Evolutionary conservation across 64 coral and sea anemone species (phyloP).

Genomic region (Actinia equina): DNA sequence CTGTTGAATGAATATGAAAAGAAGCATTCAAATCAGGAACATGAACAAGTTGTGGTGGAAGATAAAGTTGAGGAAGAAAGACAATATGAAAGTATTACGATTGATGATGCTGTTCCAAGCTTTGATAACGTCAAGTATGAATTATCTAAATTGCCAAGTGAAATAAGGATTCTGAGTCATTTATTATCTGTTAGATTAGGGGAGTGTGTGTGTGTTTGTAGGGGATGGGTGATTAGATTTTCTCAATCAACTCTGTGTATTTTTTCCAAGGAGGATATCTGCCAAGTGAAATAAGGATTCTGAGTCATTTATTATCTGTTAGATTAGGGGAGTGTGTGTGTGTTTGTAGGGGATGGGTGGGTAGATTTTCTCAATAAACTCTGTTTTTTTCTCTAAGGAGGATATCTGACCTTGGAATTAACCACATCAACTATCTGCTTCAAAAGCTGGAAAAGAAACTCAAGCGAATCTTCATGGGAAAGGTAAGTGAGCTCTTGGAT

Average conservation of each 20-base stretch:
- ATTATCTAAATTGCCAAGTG: background rate
- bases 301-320: no score
- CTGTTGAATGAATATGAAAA: background rate
- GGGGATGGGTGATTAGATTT: no score
- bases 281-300: no score
- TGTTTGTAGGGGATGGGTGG: no score
- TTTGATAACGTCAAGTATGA: slow-evolving; percentile 21
- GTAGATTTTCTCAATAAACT: no score
- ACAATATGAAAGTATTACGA: background rate
- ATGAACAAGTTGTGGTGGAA: background rate
- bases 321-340: no score
- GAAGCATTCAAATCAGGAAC: background rate
- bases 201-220: no score
- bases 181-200: no score
- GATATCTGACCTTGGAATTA: slow-evolving; percentile 30
- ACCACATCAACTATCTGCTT: slow-evolving; percentile 38
- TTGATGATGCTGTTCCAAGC: slow-evolving; percentile 4
- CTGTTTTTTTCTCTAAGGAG: background rate
- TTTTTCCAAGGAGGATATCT: no score
- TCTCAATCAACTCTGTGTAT: no score
- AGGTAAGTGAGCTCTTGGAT: slow-evolving; percentile 15
- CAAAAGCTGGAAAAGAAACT: slow-evolving; percentile 30
- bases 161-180: background rate
- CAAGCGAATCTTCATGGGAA: slow-evolving; percentile 46
- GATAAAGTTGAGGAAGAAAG: background rate